Evolutionary conservation across 1,140 invertebrate genomes (phyloP), one percentile per base, ranked within the genome.

Genomic region (Batillaria attramentaria): DNA sequence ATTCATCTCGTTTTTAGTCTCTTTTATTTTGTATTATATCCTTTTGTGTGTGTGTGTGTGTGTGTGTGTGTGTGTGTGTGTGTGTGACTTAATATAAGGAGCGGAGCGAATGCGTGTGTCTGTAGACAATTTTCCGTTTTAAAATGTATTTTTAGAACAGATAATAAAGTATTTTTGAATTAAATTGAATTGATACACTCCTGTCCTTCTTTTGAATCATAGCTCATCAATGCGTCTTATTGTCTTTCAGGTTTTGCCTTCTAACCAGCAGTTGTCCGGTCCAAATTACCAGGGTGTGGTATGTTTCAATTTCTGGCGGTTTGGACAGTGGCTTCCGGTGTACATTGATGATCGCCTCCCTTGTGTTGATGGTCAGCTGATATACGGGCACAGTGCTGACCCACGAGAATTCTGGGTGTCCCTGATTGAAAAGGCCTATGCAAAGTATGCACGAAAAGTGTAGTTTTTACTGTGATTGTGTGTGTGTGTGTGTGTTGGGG

Each of bases 401-500:
- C 83, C 85, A 2, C 82, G 97, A 83, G 92, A 93, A 81, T 99
- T 99, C 90, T 99, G 98, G 98, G 97, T 96, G 88, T 97, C 98
- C 0, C 92, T 99, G 20, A 91, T 99, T 35, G 98, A 99, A 89
- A 99, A 99, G 92, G 98, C 98, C 0, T 89, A 87, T 82, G 87
- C 87, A 50, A 87, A 89, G 86, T 87, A 85, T 72, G 84, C 76
- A n/a, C n/a, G n/a, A n/a, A n/a, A n/a, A n/a, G n/a, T 2, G 69
- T 31, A 20, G 6, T 77, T 50, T 41, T 39, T 18, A 24, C 5
- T 37, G 18, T 18, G 28, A 16, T 39, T 42, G 18, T 79, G 8
- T 54, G 10, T n/a, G n/a, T n/a, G 31, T 20, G 13, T 66, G 13
- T 24, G 65, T 18, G 13, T 13, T 18, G 31, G 31, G 13, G 13